phyloP scores from a whole-genome alignment of 2,888 invertebrate genomes.

The Brachycybe producta region DNA sequence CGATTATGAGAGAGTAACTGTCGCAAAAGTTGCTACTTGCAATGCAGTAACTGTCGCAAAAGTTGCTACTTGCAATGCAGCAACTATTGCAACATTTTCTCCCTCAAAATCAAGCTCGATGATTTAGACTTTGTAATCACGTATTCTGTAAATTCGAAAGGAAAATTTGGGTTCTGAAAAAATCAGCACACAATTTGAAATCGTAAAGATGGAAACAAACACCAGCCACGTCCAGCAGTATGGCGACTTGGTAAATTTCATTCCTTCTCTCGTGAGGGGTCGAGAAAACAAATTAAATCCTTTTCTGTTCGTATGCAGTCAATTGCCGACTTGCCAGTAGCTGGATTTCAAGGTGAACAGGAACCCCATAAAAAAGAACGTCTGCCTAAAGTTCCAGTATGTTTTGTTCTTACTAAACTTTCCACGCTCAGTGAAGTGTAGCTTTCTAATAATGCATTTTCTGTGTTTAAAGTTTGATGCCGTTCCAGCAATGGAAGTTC shows the following conservation, averaged over 20 bases:
- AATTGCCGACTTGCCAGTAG: background rate
- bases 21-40: too few species aligned
- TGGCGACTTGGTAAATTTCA: slow-evolving; percentile 38
- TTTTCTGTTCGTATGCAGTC: background rate
- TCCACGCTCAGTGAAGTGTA: too few species aligned
- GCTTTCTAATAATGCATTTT: too few species aligned
- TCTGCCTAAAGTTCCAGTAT: background rate
- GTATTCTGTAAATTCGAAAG: slow-evolving; percentile 29
- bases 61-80: too few species aligned
- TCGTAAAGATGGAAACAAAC: slow-evolving; percentile 42
- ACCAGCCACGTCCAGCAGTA: slow-evolving; percentile 45
- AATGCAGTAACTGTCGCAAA: too few species aligned
- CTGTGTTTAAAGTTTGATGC: slow-evolving; percentile 30
- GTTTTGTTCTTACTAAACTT: background rate
- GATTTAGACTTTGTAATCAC: background rate
- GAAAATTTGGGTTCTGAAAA: slow-evolving; percentile 40
- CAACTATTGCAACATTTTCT: too few species aligned
- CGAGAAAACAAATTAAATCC: background rate
- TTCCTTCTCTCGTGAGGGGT: background rate
- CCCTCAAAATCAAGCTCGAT: too few species aligned
- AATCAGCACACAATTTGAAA: slow-evolving; percentile 39
- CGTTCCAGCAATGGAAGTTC: slow-evolving; percentile 36
- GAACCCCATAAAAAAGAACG: background rate
- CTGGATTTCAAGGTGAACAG: background rate
- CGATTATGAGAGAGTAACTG: too few species aligned